Percentiles rank a stretch among this genome's conserved stretches.
These are phyloP conservation scores for Artemia franciscana DNA, from an alignment of 1,140 invertebrate species.

Conservation along the genomic window DNA sequence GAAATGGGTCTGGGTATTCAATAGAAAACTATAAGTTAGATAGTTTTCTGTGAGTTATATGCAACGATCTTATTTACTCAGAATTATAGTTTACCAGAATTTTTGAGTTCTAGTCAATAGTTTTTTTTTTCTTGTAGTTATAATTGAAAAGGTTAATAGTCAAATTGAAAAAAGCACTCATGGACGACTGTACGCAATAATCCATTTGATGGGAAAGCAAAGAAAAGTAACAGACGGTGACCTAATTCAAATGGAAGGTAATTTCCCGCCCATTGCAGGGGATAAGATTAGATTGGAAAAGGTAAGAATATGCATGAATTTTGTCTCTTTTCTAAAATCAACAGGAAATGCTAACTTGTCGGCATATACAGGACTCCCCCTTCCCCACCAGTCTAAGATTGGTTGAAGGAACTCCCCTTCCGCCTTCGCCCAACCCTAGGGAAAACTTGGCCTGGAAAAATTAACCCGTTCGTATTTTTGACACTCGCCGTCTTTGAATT, in stretches of 20 bases:
- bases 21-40: no score
- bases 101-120: neutral
- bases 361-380: no score
- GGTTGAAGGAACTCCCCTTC: no score
- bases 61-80: neutral
- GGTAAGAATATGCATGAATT: constrained; percentile 25
- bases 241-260: constrained; percentile 52
- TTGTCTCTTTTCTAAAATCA: no score
- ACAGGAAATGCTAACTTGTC: no score
- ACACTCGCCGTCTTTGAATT: no score
- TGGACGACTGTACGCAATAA: constrained; percentile 61
- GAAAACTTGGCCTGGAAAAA: no score
- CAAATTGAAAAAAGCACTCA: constrained; percentile 27
- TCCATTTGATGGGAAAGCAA: constrained; percentile 59
- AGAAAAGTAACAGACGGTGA: constrained; percentile 69
- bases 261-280: constrained; percentile 57
- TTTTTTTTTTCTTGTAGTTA: constrained; percentile 14
- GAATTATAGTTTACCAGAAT: neutral
- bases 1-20: neutral
- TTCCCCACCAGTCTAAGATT: no score
- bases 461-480: no score
- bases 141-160: constrained; percentile 30
- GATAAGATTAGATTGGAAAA: constrained; percentile 67
- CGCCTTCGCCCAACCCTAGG: no score
- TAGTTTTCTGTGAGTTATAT: neutral